phyloP scores from a whole-genome alignment of 2,888 invertebrate species.

The Acrocyrtus sp. region DNA sequence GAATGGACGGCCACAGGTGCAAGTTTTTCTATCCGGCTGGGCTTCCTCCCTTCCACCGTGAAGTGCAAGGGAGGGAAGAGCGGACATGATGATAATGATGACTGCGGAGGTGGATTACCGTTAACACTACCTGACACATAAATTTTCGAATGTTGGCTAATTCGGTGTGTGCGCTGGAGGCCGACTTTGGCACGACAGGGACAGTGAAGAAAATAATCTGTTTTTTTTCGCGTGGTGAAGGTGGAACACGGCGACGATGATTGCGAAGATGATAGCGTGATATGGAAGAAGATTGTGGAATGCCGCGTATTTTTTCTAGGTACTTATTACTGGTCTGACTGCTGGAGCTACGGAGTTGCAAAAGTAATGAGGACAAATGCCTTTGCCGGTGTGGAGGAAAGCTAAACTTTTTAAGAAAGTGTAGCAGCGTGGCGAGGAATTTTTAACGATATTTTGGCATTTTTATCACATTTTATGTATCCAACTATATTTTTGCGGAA shows the following conservation, averaged over 20 bases:
- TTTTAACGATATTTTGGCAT: not conserved
- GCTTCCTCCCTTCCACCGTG: not conserved
- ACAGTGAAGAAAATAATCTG: no score
- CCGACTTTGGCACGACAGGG: no score
- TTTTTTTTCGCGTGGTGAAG: no score
- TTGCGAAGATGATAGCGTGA: no score
- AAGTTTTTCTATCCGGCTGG: not conserved
- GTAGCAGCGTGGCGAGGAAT: no score
- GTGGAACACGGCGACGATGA: no score
- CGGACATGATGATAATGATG: not conserved
- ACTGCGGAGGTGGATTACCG: conserved; percentile 21
- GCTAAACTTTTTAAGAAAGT: no score
- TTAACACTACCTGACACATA: conserved; percentile 37
- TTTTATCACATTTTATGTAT: not conserved
- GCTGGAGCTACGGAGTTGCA: not conserved
- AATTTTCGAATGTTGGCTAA: conserved; percentile 26
- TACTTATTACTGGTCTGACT: not conserved
- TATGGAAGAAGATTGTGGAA: no score
- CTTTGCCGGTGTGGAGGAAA: no score
- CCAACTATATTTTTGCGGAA: conserved; percentile 2
- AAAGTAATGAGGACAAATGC: conserved; percentile 33
- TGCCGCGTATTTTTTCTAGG: no score
- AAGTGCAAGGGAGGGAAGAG: not conserved
- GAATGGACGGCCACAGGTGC: not conserved
- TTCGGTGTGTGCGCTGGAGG: not conserved